phyloP scores from a whole-genome alignment of 2,113 vertebrate genomes.

The Canis aureus region DNA sequence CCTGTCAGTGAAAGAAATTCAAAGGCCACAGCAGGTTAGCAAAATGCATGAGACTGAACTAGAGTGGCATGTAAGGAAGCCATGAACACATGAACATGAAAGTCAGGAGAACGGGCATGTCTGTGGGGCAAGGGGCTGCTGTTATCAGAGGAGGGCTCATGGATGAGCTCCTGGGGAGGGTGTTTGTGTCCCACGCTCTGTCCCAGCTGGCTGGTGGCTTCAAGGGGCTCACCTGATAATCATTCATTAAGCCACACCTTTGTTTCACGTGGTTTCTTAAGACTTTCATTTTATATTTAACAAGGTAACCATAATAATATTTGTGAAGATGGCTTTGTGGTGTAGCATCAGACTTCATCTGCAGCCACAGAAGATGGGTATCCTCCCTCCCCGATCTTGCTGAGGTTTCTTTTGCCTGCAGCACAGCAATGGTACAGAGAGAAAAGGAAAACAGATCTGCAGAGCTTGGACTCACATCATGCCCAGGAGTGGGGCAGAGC shows the following conservation, averaged over 20 bases:
- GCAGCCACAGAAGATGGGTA: not conserved
- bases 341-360: not conserved
- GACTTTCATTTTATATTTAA: not conserved
- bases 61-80: not conserved
- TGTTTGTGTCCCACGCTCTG: not conserved
- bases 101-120: not conserved
- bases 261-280: not conserved
- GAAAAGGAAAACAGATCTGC: not conserved
- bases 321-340: not conserved
- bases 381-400: not conserved
- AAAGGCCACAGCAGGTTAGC: not conserved
- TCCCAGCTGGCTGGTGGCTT: not conserved
- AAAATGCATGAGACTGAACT: not conserved
- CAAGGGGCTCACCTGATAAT: not conserved
- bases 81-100: fast-evolving
- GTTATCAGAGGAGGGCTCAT: not conserved
- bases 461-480: not conserved
- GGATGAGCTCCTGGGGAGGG: not conserved
- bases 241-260: not conserved
- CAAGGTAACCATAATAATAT: not conserved
- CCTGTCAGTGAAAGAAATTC: not conserved
- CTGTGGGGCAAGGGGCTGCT: fast-evolving
- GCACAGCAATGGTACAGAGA: not conserved
- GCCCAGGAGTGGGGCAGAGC: not conserved
- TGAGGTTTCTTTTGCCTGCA: not conserved